phyloP scores from a whole-genome alignment of 2,888 invertebrate genomes.

The Thelaira solivaga region DNA sequence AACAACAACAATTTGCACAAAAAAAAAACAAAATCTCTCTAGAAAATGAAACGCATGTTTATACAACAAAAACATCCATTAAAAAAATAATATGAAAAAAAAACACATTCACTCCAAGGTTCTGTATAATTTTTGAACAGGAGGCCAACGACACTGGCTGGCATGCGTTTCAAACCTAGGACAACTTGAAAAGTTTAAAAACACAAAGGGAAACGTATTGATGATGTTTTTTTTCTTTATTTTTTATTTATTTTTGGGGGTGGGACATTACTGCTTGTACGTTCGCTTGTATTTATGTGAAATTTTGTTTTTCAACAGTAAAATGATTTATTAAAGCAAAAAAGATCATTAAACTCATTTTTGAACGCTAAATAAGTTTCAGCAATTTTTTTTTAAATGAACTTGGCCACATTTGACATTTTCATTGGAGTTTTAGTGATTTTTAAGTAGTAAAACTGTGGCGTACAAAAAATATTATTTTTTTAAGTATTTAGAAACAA shows the following conservation, averaged over 20 bases:
- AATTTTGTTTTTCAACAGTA: slow-evolving; percentile 10
- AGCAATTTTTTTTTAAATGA: slow-evolving; percentile 28
- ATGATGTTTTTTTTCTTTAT: slow-evolving; percentile 2
- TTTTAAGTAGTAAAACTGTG: slow-evolving; percentile 16
- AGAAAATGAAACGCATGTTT: slow-evolving; percentile 31
- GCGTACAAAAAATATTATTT: too few relatives aligned
- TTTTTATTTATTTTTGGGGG: slow-evolving; percentile 28
- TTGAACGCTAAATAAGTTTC: slow-evolving; percentile 22
- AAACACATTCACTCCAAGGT: slow-evolving; percentile 52
- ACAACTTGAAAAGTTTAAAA: slow-evolving; percentile 51
- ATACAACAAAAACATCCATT: neutral
- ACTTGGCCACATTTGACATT: slow-evolving; percentile 33
- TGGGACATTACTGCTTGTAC: slow-evolving; percentile 21
- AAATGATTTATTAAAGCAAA: slow-evolving; percentile 43
- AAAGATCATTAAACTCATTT: slow-evolving; percentile 44
- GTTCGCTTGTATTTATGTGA: slow-evolving; percentile 1
- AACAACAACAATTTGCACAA: neutral
- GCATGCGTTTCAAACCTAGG: slow-evolving; percentile 47
- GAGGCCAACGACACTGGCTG: slow-evolving; percentile 33
- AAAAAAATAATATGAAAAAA: neutral
- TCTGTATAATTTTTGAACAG: slow-evolving; percentile 42
- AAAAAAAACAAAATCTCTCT: slow-evolving; percentile 18
- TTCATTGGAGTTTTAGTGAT: slow-evolving; percentile 14
- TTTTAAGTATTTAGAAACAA: too few relatives aligned
- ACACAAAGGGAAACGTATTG: slow-evolving; percentile 41